phyloP scores from a whole-genome alignment of 2,113 vertebrate genomes.

The Nettapus auritus region DNA sequence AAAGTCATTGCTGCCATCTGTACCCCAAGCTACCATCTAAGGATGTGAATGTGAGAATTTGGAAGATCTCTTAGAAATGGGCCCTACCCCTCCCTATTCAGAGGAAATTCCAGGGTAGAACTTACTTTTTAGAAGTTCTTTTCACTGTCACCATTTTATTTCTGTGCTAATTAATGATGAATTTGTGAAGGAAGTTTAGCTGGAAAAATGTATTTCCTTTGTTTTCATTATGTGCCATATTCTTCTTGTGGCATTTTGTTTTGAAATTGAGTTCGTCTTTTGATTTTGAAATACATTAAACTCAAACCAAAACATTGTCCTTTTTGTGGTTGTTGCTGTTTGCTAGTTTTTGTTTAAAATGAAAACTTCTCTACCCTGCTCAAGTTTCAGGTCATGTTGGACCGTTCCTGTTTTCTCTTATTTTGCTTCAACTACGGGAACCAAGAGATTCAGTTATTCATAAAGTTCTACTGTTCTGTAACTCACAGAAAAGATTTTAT shows the following conservation, averaged over 20 bases:
- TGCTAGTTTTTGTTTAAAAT: neutral
- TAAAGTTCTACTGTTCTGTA: neutral
- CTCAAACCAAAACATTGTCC: neutral
- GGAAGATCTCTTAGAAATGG: neutral
- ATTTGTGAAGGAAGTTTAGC: neutral
- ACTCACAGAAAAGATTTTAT: neutral
- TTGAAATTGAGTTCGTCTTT: neutral
- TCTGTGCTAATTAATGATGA: neutral
- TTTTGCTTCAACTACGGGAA: neutral
- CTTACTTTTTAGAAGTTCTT: neutral
- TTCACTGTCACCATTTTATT: neutral
- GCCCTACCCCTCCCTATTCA: neutral
- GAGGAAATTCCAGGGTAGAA: neutral
- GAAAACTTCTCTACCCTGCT: neutral
- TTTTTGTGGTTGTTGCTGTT: neutral
- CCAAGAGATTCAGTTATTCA: neutral
- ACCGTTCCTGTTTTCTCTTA: neutral
- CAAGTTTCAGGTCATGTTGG: neutral
- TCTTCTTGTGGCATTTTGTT: neutral
- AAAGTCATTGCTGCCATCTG: neutral
- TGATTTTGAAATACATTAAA: neutral
- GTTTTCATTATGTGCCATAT: neutral
- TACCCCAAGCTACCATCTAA: neutral
- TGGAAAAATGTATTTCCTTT: neutral
- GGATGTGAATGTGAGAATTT: neutral